Conservation (phyloP, 2,797 vertebrate genomes). For the Aldrovandia affinis region DNA sequence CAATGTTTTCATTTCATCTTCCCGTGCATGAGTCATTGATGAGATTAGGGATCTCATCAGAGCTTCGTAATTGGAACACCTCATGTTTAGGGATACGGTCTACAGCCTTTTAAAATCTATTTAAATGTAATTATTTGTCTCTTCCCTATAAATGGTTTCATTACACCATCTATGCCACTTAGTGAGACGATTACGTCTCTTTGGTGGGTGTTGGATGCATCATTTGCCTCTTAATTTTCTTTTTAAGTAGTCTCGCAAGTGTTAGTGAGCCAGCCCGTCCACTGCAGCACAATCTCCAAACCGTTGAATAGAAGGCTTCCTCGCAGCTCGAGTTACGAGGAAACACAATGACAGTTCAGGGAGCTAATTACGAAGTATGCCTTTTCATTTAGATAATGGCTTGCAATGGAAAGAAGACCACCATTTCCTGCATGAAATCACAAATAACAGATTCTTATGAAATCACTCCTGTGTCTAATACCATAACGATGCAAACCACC, state of each 20-base stretch:
- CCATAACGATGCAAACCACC: no score
- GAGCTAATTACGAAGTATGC: neutral
- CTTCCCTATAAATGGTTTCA: neutral
- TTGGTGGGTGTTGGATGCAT: neutral
- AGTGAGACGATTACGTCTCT: neutral
- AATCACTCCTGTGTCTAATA: no score
- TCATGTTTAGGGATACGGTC: neutral
- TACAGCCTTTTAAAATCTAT: slow-evolving; percentile 12
- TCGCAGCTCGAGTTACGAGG: neutral
- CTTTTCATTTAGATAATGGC: neutral
- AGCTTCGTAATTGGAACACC: neutral
- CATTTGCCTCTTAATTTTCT: neutral
- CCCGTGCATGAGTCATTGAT: slow-evolving; percentile 16
- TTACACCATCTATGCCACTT: slow-evolving; percentile 8
- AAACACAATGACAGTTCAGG: neutral
- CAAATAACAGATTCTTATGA: no score
- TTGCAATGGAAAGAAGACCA: neutral
- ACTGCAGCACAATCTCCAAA: neutral
- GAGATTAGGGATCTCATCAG: slow-evolving; percentile 10
- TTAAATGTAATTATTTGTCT: slow-evolving; percentile 10
- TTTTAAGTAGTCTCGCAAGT: neutral
- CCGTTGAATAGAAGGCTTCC: neutral
- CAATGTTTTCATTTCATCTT: slow-evolving; percentile 23
- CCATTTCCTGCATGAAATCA: neutral
- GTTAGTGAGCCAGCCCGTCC: neutral